Base-by-base conservation (phyloP, 2,888 invertebrate genomes). In the Gymnosoma rotundatum region DNA sequence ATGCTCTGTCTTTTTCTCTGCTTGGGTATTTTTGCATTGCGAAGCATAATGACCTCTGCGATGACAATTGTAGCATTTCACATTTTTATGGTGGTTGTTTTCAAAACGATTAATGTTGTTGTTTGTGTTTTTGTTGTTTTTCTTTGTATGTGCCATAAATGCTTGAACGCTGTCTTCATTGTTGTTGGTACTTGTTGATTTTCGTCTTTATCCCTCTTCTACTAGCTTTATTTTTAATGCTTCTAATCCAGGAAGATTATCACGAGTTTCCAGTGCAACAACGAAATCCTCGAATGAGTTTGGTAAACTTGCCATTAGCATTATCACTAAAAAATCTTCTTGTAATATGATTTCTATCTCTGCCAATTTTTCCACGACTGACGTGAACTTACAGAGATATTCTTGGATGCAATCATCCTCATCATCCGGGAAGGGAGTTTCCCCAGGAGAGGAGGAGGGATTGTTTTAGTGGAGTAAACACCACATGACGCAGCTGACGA, bases 271-370 rank as follows among this genome's bases (percentile, higher is more conserved):
- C 1, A 86, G 12, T 0, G 86, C 81, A 9, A 85, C 60, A 7
- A 85, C 86, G 8, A 86, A 74, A 54, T 82, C 82, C 58, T 82
- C 86, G 16, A 48, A 86, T n/a, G 73, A 67, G 32, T 83, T 81
- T 21, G 85, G 85, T 16, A 86, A 52, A 56, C 82, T 85, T 42
- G 78, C 80, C 3, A 84, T 61, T 0, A 85, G 50, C 80, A 84
- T 81, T 25, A 84, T 81, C 8, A 45, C 63, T 25, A 84, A 78
- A 7, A 85, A 58, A 25, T 86, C 78, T 16, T 86, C 76, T 54
- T 74, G 74, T 1, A 84, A 36, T 16, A 21, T 25, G 10, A 86
- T 58, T 12, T 74, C 80, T 2, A 67, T 72, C 42, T 84, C 86
- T 4, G 70, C 66, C 7, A 86, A 38, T 21, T 86, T 78, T 21